phyloP scores from a whole-genome alignment of 2,113 vertebrate species.

The Theristicus caerulescens region DNA sequence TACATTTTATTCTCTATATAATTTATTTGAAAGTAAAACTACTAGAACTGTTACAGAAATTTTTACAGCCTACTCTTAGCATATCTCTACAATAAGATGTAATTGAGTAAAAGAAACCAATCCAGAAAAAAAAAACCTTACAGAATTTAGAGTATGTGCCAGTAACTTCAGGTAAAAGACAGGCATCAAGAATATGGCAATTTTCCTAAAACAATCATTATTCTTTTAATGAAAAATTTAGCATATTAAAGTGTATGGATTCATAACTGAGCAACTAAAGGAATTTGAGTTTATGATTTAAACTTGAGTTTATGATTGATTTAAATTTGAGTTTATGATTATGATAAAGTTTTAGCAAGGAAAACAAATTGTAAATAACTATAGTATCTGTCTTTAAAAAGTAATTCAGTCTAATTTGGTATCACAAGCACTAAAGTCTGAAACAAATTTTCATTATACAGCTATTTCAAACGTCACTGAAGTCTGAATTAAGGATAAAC shows the following conservation, averaged over 20 bases:
- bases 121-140: not conserved
- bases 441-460: not conserved
- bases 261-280: not conserved
- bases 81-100: not conserved
- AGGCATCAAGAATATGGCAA: not conserved
- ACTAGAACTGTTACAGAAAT: not conserved
- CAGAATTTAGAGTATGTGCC: not conserved
- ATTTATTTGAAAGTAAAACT: not conserved
- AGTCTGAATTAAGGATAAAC: not conserved
- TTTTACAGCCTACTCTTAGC: not conserved
- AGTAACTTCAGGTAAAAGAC: not conserved
- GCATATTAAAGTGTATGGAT: not conserved
- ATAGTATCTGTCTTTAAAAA: not conserved
- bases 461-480: not conserved
- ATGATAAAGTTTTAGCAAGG: not conserved
- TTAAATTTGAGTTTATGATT: not conserved
- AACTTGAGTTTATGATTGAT: not conserved
- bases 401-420: not conserved
- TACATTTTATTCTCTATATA: not conserved
- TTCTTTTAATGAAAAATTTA: not conserved
- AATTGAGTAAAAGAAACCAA: not conserved
- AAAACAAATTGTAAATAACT: not conserved
- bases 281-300: not conserved
- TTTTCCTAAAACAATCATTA: not conserved
- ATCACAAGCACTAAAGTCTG: not conserved